phyloP scores from a whole-genome alignment of 1,140 invertebrate species.

The Mya arenaria region DNA sequence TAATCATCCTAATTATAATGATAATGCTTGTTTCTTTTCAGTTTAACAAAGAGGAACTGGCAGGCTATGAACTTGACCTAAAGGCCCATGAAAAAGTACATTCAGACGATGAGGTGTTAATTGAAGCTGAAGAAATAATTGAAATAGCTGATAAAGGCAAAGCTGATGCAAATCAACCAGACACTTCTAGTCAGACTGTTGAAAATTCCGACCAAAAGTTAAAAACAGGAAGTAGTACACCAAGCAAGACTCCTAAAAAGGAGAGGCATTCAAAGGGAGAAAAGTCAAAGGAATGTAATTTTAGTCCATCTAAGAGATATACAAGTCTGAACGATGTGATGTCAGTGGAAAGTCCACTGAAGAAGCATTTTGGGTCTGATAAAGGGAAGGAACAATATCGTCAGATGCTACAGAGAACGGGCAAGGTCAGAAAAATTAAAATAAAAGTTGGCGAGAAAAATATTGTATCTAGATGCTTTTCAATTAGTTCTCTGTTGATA shows the following conservation, averaged over 20 bases:
- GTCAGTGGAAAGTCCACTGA: slow-evolving; percentile 58
- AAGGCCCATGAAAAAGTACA: slow-evolving; percentile 35
- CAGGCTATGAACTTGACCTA: slow-evolving; percentile 16
- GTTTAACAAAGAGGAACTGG: slow-evolving; percentile 50
- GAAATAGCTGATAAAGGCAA: slow-evolving; percentile 41
- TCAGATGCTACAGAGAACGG: slow-evolving; percentile 73
- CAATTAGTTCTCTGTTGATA: not conserved
- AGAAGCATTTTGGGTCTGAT: slow-evolving; percentile 57
- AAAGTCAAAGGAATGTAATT: not conserved
- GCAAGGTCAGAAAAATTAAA: slow-evolving; percentile 66
- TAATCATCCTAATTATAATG: no score
- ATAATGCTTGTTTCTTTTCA: slow-evolving; percentile 1
- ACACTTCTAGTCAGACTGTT: not conserved
- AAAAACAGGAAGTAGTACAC: not conserved
- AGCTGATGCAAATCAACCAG: no score
- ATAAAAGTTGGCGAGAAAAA: no score
- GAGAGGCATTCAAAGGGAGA: not conserved
- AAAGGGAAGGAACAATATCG: slow-evolving; percentile 26
- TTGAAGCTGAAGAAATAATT: slow-evolving; percentile 61
- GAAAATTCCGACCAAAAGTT: not conserved
- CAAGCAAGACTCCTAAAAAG: not conserved
- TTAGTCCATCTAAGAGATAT: slow-evolving; percentile 36
- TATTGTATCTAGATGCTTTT: no score
- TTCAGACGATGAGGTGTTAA: slow-evolving; percentile 62
- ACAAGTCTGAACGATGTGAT: slow-evolving; percentile 65